phyloP scores from a whole-genome alignment of 2,113 vertebrate species.

The Mus spicilegus region DNA sequence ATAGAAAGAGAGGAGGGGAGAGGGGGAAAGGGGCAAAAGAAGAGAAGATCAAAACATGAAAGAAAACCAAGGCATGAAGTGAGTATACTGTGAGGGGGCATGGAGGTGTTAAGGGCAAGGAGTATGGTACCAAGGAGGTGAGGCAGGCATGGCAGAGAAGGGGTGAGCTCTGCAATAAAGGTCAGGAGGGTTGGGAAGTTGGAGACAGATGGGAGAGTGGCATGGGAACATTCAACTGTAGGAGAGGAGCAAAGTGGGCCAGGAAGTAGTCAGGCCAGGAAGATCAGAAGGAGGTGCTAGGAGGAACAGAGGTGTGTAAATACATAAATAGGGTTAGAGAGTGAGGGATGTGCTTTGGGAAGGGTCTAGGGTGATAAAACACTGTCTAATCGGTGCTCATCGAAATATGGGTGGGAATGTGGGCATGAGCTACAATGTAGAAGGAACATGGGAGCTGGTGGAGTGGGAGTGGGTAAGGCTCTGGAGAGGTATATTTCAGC shows the following conservation, averaged over 20 bases:
- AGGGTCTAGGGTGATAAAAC: background rate
- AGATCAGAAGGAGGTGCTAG: background rate
- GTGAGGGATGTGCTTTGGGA: background rate
- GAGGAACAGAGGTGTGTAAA: background rate
- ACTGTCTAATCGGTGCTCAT: background rate
- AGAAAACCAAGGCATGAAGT: conserved; percentile 47
- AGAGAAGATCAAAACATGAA: conserved; percentile 82
- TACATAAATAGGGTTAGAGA: background rate
- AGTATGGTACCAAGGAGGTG: background rate
- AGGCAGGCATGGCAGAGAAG: background rate
- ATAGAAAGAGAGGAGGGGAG: conserved; percentile 52
- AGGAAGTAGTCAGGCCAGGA: background rate
- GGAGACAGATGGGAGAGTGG: background rate
- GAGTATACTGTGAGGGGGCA: conserved; percentile 55
- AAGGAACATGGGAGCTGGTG: background rate
- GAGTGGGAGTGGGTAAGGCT: background rate
- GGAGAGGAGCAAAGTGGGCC: background rate
- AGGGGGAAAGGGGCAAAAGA: conserved; percentile 63
- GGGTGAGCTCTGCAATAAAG: background rate
- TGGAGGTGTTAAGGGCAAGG: background rate
- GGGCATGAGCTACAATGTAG: background rate
- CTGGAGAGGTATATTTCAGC: conserved; percentile 12
- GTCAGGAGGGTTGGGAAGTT: background rate
- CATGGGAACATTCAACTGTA: background rate
- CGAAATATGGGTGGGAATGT: background rate